These are phyloP conservation scores for Apamea anceps DNA, from an alignment of 2,888 invertebrate genomes.

Conservation along the genomic window DNA sequence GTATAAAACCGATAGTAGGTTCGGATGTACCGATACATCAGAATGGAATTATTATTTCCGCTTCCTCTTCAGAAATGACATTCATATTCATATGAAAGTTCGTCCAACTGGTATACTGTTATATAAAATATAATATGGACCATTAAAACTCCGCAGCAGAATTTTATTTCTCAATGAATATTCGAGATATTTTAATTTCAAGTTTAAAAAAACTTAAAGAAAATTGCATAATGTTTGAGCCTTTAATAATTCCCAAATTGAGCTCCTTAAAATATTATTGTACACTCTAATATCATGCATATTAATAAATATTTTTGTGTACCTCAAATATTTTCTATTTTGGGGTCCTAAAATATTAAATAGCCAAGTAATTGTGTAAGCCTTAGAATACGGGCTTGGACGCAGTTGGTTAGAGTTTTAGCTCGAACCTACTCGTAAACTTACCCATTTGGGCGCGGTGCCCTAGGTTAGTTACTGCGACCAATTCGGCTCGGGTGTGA, in stretches of 20 bases:
- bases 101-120: background rate
- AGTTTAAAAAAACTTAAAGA: background rate
- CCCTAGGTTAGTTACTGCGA: no score
- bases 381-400: background rate
- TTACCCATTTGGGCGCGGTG: no score
- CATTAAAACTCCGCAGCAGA: background rate
- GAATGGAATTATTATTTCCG: conserved; percentile 18
- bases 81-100: background rate
- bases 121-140: background rate
- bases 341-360: background rate
- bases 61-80: background rate
- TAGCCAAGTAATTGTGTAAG: background rate
- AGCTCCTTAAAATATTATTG: background rate
- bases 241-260: background rate
- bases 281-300: background rate
- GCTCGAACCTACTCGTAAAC: no score
- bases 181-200: background rate
- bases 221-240: background rate
- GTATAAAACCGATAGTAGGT: background rate
- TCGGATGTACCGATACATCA: background rate
- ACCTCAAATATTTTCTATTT: background rate
- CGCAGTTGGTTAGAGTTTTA: background rate
- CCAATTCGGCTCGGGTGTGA: background rate
- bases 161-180: background rate
- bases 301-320: no score